Conservation (phyloP, 2,113 vertebrate genomes). For the Elaphurus davidianus region DNA sequence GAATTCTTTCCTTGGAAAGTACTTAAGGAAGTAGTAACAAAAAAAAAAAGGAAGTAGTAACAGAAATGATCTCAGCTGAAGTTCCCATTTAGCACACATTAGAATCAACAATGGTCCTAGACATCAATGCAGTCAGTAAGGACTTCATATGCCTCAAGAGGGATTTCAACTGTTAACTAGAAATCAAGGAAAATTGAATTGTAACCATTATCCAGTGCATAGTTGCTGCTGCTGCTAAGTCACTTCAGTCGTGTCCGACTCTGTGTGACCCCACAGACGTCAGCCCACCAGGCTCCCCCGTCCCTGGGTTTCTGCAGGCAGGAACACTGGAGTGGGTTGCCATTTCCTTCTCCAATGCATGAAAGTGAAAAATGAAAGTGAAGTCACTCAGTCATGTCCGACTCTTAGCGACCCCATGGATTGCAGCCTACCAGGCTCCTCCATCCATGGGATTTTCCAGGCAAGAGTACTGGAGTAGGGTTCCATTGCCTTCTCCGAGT, state of each 20-base stretch:
- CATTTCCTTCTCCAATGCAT: no score
- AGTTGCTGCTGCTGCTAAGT: not conserved
- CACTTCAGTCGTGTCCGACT: no score
- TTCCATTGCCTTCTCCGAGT: not conserved
- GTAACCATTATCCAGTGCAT: not conserved
- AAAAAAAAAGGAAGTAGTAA: not conserved
- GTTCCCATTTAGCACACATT: not conserved
- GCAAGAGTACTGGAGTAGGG: no score
- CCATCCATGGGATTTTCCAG: no score
- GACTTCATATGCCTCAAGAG: not conserved
- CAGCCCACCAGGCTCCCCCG: no score
- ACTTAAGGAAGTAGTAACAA: not conserved
- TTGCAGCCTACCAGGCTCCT: no score
- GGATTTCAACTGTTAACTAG: not conserved
- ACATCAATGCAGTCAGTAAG: not conserved
- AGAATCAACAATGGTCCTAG: not conserved
- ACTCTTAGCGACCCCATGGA: no score
- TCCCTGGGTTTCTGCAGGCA: no score
- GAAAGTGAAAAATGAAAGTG: no score
- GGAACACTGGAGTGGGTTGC: no score
- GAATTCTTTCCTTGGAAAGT: not conserved
- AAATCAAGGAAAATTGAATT: not conserved
- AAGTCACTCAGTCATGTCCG: no score
- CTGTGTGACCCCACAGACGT: no score
- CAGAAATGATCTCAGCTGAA: not conserved